These are phyloP conservation scores for Chelonoidis abingdonii DNA, from an alignment of 2,113 vertebrate species.

Conservation along the genomic window DNA sequence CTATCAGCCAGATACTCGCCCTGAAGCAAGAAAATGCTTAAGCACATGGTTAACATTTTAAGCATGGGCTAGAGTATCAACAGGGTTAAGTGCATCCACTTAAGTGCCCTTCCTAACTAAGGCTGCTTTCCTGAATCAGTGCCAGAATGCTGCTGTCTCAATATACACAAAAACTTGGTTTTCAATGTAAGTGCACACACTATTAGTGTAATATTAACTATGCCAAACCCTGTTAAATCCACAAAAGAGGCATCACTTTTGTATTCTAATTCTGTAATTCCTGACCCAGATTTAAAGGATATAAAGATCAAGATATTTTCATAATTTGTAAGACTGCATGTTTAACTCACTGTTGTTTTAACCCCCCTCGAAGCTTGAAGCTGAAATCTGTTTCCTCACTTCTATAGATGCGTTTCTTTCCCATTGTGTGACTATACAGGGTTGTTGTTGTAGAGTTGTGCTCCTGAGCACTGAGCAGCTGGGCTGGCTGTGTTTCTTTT, in stretches of 20 bases:
- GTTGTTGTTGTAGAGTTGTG: constrained; percentile 57
- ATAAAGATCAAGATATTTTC: not conserved
- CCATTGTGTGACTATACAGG: constrained; percentile 53
- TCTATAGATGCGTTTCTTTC: constrained; percentile 52
- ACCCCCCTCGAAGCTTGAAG: constrained; percentile 67
- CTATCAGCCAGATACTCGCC: not conserved
- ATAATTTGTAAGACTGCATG: constrained; percentile 35
- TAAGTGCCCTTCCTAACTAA: not conserved
- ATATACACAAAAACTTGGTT: not conserved
- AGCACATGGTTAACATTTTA: constrained; percentile 5
- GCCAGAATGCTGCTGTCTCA: not conserved
- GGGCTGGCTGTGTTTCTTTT: constrained; percentile 58
- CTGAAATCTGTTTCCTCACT: constrained; percentile 68
- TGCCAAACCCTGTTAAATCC: fast-evolving
- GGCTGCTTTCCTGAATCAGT: not conserved
- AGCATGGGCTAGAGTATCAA: not conserved
- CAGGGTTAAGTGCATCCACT: not conserved
- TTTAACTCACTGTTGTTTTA: constrained; percentile 65
- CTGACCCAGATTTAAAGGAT: not conserved
- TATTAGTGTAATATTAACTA: not conserved
- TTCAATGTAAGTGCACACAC: not conserved
- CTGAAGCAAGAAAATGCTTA: not conserved
- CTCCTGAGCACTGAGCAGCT: constrained; percentile 22
- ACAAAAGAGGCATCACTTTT: fast-evolving
- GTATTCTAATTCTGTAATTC: fast-evolving